Conservation (phyloP, 2,888 invertebrate genomes). For the Mimumesa dahlbomi region DNA sequence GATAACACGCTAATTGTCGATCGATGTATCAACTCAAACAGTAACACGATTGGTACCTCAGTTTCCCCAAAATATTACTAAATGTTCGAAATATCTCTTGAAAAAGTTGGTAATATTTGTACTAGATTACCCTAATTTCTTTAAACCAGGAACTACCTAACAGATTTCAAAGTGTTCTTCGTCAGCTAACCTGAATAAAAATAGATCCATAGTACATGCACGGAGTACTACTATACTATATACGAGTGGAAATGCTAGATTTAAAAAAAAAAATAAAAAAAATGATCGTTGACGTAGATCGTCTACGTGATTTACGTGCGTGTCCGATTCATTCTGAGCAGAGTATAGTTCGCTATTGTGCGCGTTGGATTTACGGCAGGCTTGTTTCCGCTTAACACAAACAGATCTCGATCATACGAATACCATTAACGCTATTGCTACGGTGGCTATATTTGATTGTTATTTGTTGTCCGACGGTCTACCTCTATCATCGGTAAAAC, state of each 20-base stretch:
- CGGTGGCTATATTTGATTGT: too few species aligned
- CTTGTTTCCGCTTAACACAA: constrained; percentile 51
- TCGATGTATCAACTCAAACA: constrained; percentile 21
- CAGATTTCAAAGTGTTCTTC: too few species aligned
- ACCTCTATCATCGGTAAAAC: neutral
- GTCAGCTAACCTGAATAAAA: too few species aligned
- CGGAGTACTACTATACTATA: neutral
- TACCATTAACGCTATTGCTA: too few species aligned
- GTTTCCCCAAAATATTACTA: constrained; percentile 8
- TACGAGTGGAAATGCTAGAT: too few species aligned
- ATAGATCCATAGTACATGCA: neutral
- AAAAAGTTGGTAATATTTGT: too few species aligned
- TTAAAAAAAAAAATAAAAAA: too few species aligned
- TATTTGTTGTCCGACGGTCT: constrained; percentile 17
- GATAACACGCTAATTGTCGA: constrained; percentile 50
- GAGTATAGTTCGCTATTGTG: constrained; percentile 9
- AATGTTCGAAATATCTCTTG: too few species aligned
- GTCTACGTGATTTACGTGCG: constrained; percentile 28
- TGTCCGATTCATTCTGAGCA: constrained; percentile 33
- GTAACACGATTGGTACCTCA: neutral
- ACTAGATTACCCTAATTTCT: too few species aligned
- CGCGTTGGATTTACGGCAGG: constrained; percentile 18
- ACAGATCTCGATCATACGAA: constrained; percentile 9
- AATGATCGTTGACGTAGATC: neutral
- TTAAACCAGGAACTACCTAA: too few species aligned